These are phyloP conservation scores for Aspidiotus rigidus DNA, from an alignment of 2,888 invertebrate genomes.

Conservation along the genomic window DNA sequence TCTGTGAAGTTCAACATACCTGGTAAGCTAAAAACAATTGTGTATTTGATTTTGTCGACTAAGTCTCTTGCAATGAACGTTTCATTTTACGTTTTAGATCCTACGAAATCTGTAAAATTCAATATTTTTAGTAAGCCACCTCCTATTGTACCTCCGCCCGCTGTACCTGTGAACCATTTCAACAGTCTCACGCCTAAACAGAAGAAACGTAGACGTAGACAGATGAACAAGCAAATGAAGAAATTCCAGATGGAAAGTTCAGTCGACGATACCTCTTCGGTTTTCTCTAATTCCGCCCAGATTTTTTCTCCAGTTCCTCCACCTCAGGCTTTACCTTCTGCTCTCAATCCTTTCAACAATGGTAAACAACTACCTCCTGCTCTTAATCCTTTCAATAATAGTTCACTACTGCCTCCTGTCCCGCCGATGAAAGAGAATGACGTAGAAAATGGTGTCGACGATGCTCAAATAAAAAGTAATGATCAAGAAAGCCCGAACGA, in stretches of 20 bases:
- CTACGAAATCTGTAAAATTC: constrained; percentile 5
- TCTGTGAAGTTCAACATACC: constrained; percentile 17
- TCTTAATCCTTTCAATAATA: constrained; percentile 10
- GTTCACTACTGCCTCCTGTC: constrained; percentile 41
- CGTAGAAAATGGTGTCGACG: background rate
- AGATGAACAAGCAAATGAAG: constrained; percentile 47
- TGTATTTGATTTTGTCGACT: too few species aligned
- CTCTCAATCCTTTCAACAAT: constrained; percentile 41
- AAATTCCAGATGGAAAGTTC: constrained; percentile 45
- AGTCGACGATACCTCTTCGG: constrained; percentile 17
- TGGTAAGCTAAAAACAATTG: background rate
- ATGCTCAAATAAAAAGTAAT: constrained; percentile 7
- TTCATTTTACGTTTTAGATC: background rate
- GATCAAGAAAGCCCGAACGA: background rate
- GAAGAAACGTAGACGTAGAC: constrained; percentile 63
- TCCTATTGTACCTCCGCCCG: constrained; percentile 34
- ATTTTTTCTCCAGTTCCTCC: constrained; percentile 39
- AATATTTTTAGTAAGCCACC: background rate
- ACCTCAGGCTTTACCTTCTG: constrained; percentile 46
- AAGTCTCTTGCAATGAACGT: too few species aligned
- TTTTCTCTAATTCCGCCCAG: constrained; percentile 44
- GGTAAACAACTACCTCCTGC: constrained; percentile 17
- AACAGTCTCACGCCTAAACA: constrained; percentile 47
- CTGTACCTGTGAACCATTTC: constrained; percentile 43
- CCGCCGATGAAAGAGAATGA: background rate